Evolutionary conservation across 2,113 vertebrate genomes (phyloP).

Genomic region (Melanotaenia duboulayi): DNA sequence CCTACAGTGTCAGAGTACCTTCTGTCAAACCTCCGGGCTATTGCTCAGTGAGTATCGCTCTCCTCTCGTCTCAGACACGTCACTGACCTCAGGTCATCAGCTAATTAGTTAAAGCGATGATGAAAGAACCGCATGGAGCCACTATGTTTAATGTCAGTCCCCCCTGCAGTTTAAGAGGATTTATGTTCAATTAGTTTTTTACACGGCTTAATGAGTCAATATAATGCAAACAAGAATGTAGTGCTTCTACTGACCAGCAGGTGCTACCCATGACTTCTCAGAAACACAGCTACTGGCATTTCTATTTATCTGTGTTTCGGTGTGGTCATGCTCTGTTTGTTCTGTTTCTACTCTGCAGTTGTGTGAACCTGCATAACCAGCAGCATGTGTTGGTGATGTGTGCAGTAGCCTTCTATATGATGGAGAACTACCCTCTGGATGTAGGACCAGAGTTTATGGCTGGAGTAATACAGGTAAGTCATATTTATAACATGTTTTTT

Average conservation of each 20-base stretch:
- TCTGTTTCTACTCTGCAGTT: slow-evolving; percentile 82
- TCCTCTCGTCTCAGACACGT: neutral
- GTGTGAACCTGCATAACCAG: slow-evolving; percentile 94
- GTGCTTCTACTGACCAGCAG: slow-evolving; percentile 20
- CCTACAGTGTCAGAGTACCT: slow-evolving; percentile 93
- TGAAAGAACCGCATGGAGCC: neutral
- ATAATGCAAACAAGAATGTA: neutral
- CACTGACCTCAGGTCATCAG: slow-evolving; percentile 17
- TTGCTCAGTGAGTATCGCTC: slow-evolving; percentile 88
- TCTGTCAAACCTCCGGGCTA: slow-evolving; percentile 89
- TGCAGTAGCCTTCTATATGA: slow-evolving; percentile 97
- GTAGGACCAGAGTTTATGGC: slow-evolving; percentile 96
- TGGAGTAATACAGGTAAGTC: slow-evolving; percentile 91
- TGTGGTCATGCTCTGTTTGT: neutral
- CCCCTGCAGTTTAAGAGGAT: slow-evolving; percentile 4
- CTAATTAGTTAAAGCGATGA: slow-evolving; percentile 30
- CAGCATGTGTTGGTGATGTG: slow-evolving; percentile 98
- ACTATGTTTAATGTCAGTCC: slow-evolving; percentile 27
- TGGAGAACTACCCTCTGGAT: slow-evolving; percentile 97
- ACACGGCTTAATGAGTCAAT: slow-evolving; percentile 11
- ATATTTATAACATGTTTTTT: neutral
- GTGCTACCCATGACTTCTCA: slow-evolving; percentile 40
- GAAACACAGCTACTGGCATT: neutral
- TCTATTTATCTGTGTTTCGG: neutral
- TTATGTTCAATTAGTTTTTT: slow-evolving; percentile 24